These are phyloP conservation scores for Lepidochitona cinerea DNA, from an alignment of 2,888 invertebrate genomes.

Conservation along the genomic window DNA sequence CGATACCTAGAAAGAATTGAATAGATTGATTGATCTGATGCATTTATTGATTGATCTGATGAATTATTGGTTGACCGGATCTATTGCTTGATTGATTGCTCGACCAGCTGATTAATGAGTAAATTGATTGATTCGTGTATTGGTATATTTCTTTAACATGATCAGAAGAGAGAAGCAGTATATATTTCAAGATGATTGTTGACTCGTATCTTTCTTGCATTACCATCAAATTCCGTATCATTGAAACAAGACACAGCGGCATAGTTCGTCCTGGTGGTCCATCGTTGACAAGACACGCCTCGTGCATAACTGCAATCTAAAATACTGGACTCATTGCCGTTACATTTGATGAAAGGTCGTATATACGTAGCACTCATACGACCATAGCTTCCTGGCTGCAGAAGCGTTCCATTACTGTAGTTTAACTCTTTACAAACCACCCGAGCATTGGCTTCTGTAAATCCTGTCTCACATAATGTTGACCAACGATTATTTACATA, in stretches of 20 bases:
- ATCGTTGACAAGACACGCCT: conserved; percentile 36
- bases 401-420: conserved; percentile 39
- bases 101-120: no score
- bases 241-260: conserved; percentile 49
- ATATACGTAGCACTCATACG: conserved; percentile 22
- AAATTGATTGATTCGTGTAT: no score
- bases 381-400: conserved; percentile 49
- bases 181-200: no score
- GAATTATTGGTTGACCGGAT: no score
- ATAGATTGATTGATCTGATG: no score
- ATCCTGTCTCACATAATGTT: conserved; percentile 52
- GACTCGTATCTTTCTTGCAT: no score
- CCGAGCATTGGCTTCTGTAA: conserved; percentile 45
- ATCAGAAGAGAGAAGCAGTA: no score
- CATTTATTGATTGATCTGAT: no score
- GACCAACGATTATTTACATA: conserved; percentile 40
- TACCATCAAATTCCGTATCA: no score
- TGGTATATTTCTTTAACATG: no score
- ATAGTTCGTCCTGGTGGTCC: conserved; percentile 45
- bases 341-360: conserved; percentile 45
- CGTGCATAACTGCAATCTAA: conserved; percentile 41
- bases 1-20: no score
- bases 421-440: conserved; percentile 48
- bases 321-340: conserved; percentile 42
- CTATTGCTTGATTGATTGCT: no score